Evolutionary conservation across 2,797 vertebrate genomes (phyloP).

Genomic region (Scleropages formosus): DNA sequence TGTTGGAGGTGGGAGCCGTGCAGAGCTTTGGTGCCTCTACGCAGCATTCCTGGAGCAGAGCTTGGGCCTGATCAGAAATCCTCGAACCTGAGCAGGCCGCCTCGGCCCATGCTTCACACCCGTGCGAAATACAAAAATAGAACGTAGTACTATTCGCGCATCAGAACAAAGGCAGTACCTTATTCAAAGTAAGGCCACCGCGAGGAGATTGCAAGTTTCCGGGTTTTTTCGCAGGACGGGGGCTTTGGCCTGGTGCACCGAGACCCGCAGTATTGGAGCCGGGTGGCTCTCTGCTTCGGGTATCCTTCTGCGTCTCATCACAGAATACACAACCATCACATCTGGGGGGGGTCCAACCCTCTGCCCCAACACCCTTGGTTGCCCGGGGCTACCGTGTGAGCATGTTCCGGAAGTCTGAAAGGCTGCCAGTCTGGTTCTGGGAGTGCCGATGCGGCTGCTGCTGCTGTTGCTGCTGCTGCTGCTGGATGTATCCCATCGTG

Average conservation of each 20-base stretch:
- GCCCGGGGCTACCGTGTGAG: conserved; percentile 66
- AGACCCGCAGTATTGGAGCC: conserved; percentile 31
- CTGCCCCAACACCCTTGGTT: conserved; percentile 31
- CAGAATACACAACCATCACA: conserved; percentile 14
- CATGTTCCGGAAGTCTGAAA: conserved; percentile 79
- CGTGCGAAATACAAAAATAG: conserved; percentile 19
- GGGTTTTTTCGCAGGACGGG: conserved; percentile 34
- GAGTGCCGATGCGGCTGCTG: conserved; percentile 71
- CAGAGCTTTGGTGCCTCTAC: conserved; percentile 35
- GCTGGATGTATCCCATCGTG: conserved; percentile 72
- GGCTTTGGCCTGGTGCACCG: conserved; percentile 40
- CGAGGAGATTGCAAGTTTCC: conserved; percentile 19
- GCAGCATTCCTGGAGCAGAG: conserved; percentile 1
- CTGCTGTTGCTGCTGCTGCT: conserved; percentile 69
- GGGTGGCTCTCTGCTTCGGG: conserved; percentile 26
- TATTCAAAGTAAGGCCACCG: conserved; percentile 45
- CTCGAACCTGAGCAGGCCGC: conserved; percentile 33
- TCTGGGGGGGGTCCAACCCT: conserved; percentile 31
- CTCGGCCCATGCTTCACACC: conserved; percentile 33
- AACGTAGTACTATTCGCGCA: too few relatives aligned
- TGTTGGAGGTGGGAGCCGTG: neutral
- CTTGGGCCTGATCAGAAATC: conserved; percentile 14
- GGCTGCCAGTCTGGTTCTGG: conserved; percentile 68
- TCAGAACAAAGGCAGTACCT: conserved; percentile 37
- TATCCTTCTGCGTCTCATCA: conserved; percentile 35